Evolutionary conservation across 2,113 vertebrate genomes (phyloP).

Genomic region (Anoplopoma fimbria): DNA sequence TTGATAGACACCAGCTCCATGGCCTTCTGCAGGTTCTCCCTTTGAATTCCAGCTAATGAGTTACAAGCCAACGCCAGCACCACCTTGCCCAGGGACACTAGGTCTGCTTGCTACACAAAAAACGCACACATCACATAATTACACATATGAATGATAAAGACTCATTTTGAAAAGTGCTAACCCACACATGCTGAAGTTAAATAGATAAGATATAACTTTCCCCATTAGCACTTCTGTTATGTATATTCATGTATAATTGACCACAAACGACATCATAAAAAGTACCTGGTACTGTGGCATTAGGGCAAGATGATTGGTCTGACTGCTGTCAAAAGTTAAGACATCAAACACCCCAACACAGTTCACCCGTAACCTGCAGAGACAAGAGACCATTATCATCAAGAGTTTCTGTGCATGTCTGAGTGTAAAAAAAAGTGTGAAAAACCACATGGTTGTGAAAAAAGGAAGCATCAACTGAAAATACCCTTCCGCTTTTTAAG

Average conservation of each 20-base stretch:
- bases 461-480: constrained; percentile 41
- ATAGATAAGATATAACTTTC: background rate
- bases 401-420: background rate
- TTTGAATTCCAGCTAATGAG: constrained; percentile 98
- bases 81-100: constrained; percentile 98
- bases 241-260: background rate
- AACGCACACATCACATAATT: constrained; percentile 9
- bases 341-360: constrained; percentile 98
- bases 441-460: constrained; percentile 11
- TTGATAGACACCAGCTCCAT: constrained; percentile 99
- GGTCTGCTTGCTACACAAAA: constrained; percentile 93
- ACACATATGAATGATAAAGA: constrained; percentile 36
- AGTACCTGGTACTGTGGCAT: constrained; percentile 99
- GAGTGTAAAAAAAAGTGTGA: background rate
- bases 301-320: constrained; percentile 97
- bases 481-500: constrained; percentile 40
- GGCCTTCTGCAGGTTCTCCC: constrained; percentile 98
- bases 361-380: constrained; percentile 94
- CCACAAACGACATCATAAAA: background rate
- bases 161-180: background rate
- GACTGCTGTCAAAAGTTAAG: constrained; percentile 99
- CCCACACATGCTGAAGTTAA: background rate
- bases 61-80: constrained; percentile 98
- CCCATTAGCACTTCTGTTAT: background rate
- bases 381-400: constrained; percentile 5